phyloP scores from a whole-genome alignment of 2,888 invertebrate species.

The Himalopsyche anomala region DNA sequence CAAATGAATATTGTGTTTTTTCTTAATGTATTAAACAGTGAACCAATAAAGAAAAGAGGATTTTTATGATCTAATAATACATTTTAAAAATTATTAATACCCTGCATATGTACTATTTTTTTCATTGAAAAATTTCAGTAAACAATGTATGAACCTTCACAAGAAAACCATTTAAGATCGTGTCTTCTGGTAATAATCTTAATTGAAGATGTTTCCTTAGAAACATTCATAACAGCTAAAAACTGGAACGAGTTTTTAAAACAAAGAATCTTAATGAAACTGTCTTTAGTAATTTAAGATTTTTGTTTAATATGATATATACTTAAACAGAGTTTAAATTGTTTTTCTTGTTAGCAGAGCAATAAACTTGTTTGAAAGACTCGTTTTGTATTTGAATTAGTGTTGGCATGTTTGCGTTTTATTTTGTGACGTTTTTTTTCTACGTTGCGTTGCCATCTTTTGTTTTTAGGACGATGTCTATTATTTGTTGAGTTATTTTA shows the following conservation, averaged over 20 bases:
- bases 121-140: too few relatives aligned
- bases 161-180: not conserved
- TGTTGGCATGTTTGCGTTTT: not conserved
- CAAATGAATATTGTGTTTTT: too few relatives aligned
- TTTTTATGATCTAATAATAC: too few relatives aligned
- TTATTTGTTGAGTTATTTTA: too few relatives aligned
- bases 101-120: too few relatives aligned
- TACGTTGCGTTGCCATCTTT: too few relatives aligned
- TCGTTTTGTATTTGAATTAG: not conserved
- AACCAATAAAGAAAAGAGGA: too few relatives aligned
- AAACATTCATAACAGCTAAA: not conserved
- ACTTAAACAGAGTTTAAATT: not conserved
- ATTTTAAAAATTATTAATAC: too few relatives aligned
- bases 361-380: not conserved
- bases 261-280: conserved; percentile 17
- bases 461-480: too few relatives aligned
- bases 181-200: not conserved
- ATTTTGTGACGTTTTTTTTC: not conserved
- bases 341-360: not conserved
- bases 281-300: conserved; percentile 32
- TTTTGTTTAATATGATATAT: not conserved
- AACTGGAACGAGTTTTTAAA: not conserved
- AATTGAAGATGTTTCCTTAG: not conserved
- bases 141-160: too few relatives aligned
- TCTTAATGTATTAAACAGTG: too few relatives aligned